phyloP scores from a whole-genome alignment of 1,140 invertebrate genomes.

The Anastrepha obliqua region DNA sequence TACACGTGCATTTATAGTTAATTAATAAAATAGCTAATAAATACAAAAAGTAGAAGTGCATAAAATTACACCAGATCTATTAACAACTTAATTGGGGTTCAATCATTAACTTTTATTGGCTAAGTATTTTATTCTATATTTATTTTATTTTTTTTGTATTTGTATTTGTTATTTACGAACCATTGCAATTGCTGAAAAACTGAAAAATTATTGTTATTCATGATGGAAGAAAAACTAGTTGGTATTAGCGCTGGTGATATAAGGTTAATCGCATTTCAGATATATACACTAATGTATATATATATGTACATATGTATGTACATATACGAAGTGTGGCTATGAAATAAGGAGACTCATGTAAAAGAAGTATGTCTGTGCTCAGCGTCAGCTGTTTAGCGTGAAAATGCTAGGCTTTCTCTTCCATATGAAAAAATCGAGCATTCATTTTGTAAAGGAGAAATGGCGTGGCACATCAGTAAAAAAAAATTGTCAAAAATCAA shows the following conservation, averaged over 20 bases:
- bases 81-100: slow-evolving; percentile 54
- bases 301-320: too few relatives aligned
- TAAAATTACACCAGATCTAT: slow-evolving; percentile 54
- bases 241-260: slow-evolving; percentile 38
- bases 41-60: slow-evolving; percentile 43
- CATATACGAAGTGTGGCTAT: too few relatives aligned
- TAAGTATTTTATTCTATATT: slow-evolving; percentile 38
- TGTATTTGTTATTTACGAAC: background rate
- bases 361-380: too few relatives aligned
- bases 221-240: slow-evolving; percentile 42
- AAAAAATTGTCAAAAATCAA: too few relatives aligned
- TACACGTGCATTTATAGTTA: background rate
- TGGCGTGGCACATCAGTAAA: too few relatives aligned
- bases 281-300: background rate
- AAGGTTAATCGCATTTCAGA: slow-evolving; percentile 49
- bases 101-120: slow-evolving; percentile 53
- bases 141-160: background rate
- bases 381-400: too few relatives aligned
- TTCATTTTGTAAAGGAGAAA: too few relatives aligned
- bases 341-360: too few relatives aligned
- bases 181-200: slow-evolving; percentile 31
- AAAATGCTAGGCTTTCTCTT: too few relatives aligned
- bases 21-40: slow-evolving; percentile 36
- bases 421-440: too few relatives aligned
- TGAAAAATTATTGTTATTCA: slow-evolving; percentile 48